Base-by-base conservation (phyloP, 2,797 vertebrate genomes). In the Molothrus aeneus region DNA sequence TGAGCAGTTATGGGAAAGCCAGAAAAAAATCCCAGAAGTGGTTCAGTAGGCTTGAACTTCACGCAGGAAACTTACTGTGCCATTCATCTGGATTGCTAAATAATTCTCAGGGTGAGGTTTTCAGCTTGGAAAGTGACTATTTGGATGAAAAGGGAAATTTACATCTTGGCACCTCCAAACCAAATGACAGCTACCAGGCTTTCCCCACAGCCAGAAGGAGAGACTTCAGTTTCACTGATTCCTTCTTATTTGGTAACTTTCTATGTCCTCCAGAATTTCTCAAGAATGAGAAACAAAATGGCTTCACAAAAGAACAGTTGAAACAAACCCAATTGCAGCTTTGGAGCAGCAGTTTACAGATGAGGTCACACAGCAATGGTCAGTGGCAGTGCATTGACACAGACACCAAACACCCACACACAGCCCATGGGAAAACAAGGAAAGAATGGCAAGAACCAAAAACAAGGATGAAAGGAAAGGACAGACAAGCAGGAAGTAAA, bases 241-340 rank as follows among this genome's bases (percentile, higher is more conserved):
- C 40, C 12, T 79, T 93, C 63, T 36, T 65, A n/a, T 29, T 4
- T 34, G 47, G 7, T 47, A 85, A 92, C 73, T 84, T 91, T 79
- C 92, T 92, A 10, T 16, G 42, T 72, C 70, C 90, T 83, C 85
- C 92, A 86, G 80, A 84, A 93, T 73, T 94, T 84, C 88, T 92
- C 64, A 38, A 43, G 78, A 88, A 66, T 6, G 8, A 92, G 45
- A 75, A 78, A 73, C 40, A 69, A 81, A 86, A 81, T 5, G 63
- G 77, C 66, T 70, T 84, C 8, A 3, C 4, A 34, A 50, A 65
- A 69, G 50, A 84, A 59, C 18, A 80, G 53, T 7, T 69, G 50
- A 72, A 78, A 75, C 70, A 94, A 65, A 69, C 25, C 18, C 32
- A 31, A 28, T 36, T 74, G 14, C 54, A 63, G n/a, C 17, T 73